Percentiles rank a stretch among this genome's conserved stretches.
phyloP scores from a whole-genome alignment of 92 coral and sea anemone species.

The Muricea muricata region DNA sequence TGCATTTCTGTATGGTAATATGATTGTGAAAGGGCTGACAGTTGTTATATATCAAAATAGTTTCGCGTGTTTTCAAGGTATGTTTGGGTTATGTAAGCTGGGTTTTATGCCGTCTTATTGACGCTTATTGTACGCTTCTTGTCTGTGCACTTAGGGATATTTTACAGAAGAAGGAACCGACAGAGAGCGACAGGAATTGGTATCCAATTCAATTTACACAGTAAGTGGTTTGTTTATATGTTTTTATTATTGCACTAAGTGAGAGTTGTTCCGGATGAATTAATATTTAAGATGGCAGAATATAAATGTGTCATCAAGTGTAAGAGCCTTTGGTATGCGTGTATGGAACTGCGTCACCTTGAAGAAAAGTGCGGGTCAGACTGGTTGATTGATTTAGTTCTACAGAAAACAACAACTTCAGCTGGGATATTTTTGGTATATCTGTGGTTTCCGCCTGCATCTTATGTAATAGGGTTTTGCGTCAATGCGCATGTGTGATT shows the following conservation, averaged over 20 bases:
- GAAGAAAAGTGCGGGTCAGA: too few species aligned
- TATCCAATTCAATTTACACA: not conserved
- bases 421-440: too few species aligned
- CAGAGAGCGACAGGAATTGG: not conserved
- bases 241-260: constrained; percentile 7
- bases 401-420: too few species aligned
- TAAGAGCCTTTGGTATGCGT: constrained; percentile 11
- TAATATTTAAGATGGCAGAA: not conserved
- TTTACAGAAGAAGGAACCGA: not conserved
- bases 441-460: too few species aligned
- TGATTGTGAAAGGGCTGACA: not conserved
- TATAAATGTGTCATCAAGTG: constrained; percentile 2
- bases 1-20: too few species aligned
- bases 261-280: not conserved
- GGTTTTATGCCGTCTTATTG: too few species aligned
- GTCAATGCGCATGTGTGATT: too few species aligned
- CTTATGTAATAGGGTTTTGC: not conserved
- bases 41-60: not conserved
- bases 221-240: constrained; percentile 25
- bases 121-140: not conserved
- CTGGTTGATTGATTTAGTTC: too few species aligned
- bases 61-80: too few species aligned
- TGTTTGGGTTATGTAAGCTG: not conserved
- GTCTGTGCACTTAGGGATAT: not conserved
- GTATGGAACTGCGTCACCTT: not conserved